Evolutionary conservation across 92 coral and sea anemone species (phyloP).

Genomic region (Palythoa caribaeorum): DNA sequence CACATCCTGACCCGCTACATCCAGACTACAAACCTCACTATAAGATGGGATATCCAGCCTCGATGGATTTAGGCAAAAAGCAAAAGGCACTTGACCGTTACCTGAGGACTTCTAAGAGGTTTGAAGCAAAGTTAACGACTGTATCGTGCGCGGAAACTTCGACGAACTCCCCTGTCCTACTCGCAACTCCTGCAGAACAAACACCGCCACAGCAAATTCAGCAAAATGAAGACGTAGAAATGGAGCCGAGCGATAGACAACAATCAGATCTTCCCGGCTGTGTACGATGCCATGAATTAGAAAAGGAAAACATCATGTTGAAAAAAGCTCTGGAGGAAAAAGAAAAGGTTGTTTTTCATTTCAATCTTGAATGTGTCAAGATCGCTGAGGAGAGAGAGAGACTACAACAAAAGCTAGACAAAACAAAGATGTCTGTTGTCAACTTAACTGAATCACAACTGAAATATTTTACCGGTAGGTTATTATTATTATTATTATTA

Average conservation of each 20-base stretch:
- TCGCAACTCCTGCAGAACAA: background rate
- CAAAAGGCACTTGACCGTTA: background rate
- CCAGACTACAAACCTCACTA: background rate
- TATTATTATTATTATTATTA: background rate
- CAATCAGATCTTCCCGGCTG: background rate
- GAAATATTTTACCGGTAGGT: background rate
- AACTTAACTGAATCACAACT: background rate
- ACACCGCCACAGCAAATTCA: too few species aligned
- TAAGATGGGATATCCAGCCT: background rate
- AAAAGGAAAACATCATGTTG: background rate
- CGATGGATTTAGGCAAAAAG: background rate
- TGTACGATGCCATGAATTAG: background rate
- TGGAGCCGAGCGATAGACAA: background rate
- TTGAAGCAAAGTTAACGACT: background rate
- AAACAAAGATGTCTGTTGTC: conserved; percentile 1
- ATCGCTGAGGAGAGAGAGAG: too few species aligned
- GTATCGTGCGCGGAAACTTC: background rate
- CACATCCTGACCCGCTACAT: background rate
- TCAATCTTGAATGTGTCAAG: background rate
- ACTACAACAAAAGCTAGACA: background rate
- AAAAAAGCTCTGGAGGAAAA: background rate
- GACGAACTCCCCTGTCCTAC: background rate
- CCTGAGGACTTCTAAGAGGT: background rate
- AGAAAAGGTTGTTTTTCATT: background rate
- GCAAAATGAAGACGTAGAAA: background rate